Evolutionary conservation across 2,888 invertebrate species (phyloP).

Genomic region (Ichneumon xanthorius): DNA sequence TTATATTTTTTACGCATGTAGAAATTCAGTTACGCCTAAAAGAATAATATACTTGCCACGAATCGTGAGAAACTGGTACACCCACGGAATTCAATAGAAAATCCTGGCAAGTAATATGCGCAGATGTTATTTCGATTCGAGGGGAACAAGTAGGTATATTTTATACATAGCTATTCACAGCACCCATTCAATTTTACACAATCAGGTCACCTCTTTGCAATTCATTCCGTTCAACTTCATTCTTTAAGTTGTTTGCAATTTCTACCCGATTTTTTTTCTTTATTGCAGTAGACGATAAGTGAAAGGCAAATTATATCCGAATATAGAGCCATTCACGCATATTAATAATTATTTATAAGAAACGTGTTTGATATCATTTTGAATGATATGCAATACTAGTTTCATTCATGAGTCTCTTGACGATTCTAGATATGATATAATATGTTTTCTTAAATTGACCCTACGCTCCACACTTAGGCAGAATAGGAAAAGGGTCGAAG

Average conservation of each 20-base stretch:
- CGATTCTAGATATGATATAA: neutral
- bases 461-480: neutral
- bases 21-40: slow-evolving; percentile 36
- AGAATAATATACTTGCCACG: slow-evolving; percentile 65
- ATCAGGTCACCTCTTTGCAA: slow-evolving; percentile 52
- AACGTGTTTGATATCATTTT: neutral
- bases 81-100: slow-evolving; percentile 65
- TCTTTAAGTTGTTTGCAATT: slow-evolving; percentile 44
- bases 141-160: slow-evolving; percentile 51
- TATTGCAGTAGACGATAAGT: neutral
- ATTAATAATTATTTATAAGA: neutral
- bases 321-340: neutral
- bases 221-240: slow-evolving; percentile 30
- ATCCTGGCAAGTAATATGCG: slow-evolving; percentile 58
- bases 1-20: slow-evolving; percentile 51
- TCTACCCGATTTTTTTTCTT: neutral
- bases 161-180: slow-evolving; percentile 52
- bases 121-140: slow-evolving; percentile 66
- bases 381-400: neutral
- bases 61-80: slow-evolving; percentile 67
- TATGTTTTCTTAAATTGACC: neutral
- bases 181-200: slow-evolving; percentile 59
- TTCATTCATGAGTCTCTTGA: neutral
- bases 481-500: slow-evolving; percentile 28
- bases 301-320: neutral